A percentile compares a stretch with the other conserved stretches of the same genome.
phyloP scores from a whole-genome alignment of 2,888 invertebrate species.

The Corbicula japonica region DNA sequence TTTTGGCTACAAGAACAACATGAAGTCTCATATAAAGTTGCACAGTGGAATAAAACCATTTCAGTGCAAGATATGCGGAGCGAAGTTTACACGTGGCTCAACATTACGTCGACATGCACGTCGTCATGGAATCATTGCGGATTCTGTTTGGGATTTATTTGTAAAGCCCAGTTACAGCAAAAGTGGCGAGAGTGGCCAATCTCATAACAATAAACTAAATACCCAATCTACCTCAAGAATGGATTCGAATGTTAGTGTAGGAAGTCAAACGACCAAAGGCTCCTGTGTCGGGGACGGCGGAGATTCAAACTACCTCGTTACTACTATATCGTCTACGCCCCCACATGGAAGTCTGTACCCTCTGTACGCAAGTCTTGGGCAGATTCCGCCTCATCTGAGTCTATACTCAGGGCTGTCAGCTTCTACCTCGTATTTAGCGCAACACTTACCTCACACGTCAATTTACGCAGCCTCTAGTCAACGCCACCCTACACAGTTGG shows the following conservation, averaged over 20 bases:
- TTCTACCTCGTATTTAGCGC: constrained; percentile 72
- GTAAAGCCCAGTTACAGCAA: constrained; percentile 70
- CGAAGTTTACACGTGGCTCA: constrained; percentile 82
- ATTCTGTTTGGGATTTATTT: constrained; percentile 80
- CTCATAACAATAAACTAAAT: constrained; percentile 51
- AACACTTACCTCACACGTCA: constrained; percentile 65
- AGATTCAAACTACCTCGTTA: constrained; percentile 67
- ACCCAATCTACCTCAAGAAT: constrained; percentile 65
- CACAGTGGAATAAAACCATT: constrained; percentile 83
- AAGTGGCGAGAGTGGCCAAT: constrained; percentile 43
- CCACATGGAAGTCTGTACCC: constrained; percentile 68
- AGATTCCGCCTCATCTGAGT: constrained; percentile 58
- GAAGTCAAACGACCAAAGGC: constrained; percentile 52
- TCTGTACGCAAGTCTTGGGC: constrained; percentile 68
- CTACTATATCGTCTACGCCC: constrained; percentile 59
- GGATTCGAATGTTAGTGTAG: constrained; percentile 45
- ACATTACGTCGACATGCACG: constrained; percentile 81
- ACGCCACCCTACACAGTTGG: constrained; percentile 71
- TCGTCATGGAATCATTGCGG: constrained; percentile 78
- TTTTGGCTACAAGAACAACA: constrained; percentile 84
- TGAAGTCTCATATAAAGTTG: constrained; percentile 83
- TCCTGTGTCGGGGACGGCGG: constrained; percentile 46
- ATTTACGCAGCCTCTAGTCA: constrained; percentile 69
- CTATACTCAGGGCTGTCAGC: constrained; percentile 62
- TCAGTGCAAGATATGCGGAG: constrained; percentile 81